Evolutionary conservation across 2,113 vertebrate species (phyloP).

Genomic region (Trogon melanurus): DNA sequence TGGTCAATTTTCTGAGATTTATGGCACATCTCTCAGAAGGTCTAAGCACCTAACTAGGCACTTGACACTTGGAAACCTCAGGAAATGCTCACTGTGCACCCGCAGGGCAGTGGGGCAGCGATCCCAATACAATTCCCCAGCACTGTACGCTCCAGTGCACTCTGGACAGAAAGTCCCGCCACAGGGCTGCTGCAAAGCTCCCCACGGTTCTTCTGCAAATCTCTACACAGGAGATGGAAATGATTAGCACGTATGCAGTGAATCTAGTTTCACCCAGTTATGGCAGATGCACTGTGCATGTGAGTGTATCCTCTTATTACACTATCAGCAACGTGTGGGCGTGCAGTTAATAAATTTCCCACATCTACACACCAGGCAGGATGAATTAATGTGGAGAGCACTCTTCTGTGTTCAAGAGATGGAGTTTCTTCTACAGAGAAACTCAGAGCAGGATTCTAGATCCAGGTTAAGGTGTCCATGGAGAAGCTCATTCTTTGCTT

Average conservation of each 20-base stretch:
- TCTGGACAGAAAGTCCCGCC: background rate
- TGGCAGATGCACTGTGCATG: background rate
- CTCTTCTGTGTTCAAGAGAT: background rate
- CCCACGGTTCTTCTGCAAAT: fast-evolving
- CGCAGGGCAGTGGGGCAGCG: background rate
- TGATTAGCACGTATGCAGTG: fast-evolving
- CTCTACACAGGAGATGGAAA: background rate
- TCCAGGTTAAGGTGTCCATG: background rate
- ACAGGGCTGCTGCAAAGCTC: background rate
- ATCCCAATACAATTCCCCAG: fast-evolving
- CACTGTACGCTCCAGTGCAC: background rate
- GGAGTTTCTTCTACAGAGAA: background rate
- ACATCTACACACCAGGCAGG: background rate
- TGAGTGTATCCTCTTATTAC: background rate
- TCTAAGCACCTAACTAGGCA: background rate
- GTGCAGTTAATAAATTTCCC: background rate
- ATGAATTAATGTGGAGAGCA: background rate
- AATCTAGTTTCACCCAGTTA: background rate
- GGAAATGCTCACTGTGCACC: background rate
- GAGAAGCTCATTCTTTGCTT: background rate
- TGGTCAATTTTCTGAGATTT: background rate
- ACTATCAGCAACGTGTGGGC: background rate
- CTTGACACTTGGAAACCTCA: background rate
- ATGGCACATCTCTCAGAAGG: background rate
- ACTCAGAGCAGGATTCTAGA: background rate